These are phyloP conservation scores for Rhinichthys osculus DNA, from an alignment of 2,797 vertebrate genomes.

Conservation along the genomic window DNA sequence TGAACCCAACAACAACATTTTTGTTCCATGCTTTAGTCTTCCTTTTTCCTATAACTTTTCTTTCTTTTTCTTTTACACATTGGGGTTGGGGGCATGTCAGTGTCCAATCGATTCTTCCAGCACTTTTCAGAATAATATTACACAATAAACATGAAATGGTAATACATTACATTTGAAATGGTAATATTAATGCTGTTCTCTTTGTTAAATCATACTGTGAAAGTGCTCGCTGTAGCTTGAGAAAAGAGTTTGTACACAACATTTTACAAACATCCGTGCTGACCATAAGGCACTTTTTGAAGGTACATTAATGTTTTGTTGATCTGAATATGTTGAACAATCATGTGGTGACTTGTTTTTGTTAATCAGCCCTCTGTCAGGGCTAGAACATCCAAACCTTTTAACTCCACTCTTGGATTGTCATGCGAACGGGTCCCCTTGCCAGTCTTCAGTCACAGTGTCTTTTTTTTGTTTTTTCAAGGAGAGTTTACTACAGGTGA, in stretches of 20 bases:
- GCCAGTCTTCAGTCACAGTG: constrained; percentile 47
- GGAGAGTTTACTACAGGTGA: constrained; percentile 66
- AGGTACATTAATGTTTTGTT: constrained; percentile 74
- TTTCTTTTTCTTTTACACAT: constrained; percentile 57
- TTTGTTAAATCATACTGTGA: constrained; percentile 59
- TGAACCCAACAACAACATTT: constrained; percentile 69
- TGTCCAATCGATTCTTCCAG: constrained; percentile 66
- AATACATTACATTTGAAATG: constrained; percentile 64
- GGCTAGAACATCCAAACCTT: constrained; percentile 73
- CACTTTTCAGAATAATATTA: constrained; percentile 22
- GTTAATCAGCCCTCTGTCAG: constrained; percentile 68
- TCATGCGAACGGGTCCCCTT: constrained; percentile 68
- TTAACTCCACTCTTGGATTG: constrained; percentile 68
- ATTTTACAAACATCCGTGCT: constrained; percentile 56
- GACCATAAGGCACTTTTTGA: constrained; percentile 75
- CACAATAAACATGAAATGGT: constrained; percentile 44
- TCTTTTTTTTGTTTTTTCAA: constrained; percentile 58
- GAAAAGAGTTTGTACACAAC: constrained; percentile 50
- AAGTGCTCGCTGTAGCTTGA: constrained; percentile 65
- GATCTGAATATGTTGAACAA: constrained; percentile 67
- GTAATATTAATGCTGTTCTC: constrained; percentile 65
- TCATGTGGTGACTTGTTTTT: constrained; percentile 68
- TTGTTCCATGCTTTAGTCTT: constrained; percentile 57
- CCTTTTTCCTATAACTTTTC: constrained; percentile 7
- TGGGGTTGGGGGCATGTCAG: constrained; percentile 66